Percentiles rank a stretch among this genome's conserved stretches.
Conservation (phyloP, 2,888 invertebrate species). For the Sminthurinus aureus region DNA sequence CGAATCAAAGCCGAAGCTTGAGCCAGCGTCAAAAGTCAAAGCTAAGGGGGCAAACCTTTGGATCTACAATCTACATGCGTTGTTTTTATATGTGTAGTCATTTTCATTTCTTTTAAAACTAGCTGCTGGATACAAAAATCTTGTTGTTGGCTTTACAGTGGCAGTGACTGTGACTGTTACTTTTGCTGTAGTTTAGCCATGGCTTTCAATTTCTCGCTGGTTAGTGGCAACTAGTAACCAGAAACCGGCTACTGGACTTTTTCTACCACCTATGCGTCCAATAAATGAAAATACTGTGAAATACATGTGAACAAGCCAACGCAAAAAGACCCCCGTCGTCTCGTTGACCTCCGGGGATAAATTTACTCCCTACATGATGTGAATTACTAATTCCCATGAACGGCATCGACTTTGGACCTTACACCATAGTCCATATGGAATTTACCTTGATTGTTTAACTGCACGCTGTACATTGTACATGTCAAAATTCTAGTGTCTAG, state of each 20-base stretch:
- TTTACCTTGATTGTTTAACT: neutral
- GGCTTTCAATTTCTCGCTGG: neutral
- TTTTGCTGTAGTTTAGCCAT: neutral
- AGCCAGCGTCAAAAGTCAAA: neutral
- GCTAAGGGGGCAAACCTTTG: no score
- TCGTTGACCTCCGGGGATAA: neutral
- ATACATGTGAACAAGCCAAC: neutral
- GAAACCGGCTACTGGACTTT: no score
- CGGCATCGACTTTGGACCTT: neutral
- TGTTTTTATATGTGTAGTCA: neutral
- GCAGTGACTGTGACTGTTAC: neutral
- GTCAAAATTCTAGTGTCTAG: no score
- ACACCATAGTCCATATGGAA: neutral
- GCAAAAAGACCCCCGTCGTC: neutral
- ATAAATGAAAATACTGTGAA: neutral
- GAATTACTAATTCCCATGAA: conserved; percentile 6
- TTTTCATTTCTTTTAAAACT: neutral
- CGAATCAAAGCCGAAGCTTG: neutral
- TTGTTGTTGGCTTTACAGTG: neutral
- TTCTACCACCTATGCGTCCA: no score
- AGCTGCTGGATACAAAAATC: conserved; percentile 9
- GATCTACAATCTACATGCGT: no score
- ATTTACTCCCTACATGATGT: conserved; percentile 6
- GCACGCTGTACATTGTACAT: no score
- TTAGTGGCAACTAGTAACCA: no score